Percentiles rank a stretch among this genome's conserved stretches.
These are phyloP conservation scores for Cinclus mexicanus DNA, from an alignment of 2,113 vertebrate species.

Conservation along the genomic window DNA sequence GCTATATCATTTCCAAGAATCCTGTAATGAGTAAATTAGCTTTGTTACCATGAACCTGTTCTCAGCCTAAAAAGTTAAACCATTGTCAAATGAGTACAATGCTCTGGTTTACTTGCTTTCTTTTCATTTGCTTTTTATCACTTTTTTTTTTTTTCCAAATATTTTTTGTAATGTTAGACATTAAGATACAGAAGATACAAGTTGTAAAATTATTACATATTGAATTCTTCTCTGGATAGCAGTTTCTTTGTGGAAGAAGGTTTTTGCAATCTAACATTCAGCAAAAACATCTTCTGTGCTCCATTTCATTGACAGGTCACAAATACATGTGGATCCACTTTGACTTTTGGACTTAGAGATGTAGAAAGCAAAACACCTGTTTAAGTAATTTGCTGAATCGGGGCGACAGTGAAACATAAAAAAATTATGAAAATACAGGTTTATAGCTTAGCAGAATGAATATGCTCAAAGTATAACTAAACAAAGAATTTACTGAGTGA, in stretches of 20 bases:
- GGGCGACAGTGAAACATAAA: not conserved
- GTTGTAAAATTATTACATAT: not conserved
- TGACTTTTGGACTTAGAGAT: not conserved
- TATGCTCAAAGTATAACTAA: not conserved
- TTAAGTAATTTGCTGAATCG: slow-evolving; percentile 18
- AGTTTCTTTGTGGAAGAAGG: not conserved
- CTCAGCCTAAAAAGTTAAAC: slow-evolving; percentile 36
- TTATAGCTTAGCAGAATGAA: not conserved
- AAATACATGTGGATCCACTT: not conserved
- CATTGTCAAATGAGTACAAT: not conserved
- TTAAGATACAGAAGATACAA: not conserved
- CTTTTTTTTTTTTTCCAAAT: not conserved
- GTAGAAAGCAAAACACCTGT: not conserved
- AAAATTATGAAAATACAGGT: not conserved
- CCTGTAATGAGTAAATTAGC: not conserved
- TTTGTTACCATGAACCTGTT: slow-evolving; percentile 34
- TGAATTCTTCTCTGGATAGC: not conserved
- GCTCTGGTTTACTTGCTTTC: not conserved
- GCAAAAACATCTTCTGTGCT: not conserved
- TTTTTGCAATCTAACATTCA: not conserved
- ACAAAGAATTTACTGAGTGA: slow-evolving; percentile 2
- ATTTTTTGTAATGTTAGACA: not conserved
- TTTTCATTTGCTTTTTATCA: not conserved
- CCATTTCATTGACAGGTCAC: not conserved
- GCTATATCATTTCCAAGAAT: slow-evolving; percentile 38